These are phyloP conservation scores for Euura lappo DNA, from an alignment of 1,140 invertebrate genomes.

Conservation along the genomic window DNA sequence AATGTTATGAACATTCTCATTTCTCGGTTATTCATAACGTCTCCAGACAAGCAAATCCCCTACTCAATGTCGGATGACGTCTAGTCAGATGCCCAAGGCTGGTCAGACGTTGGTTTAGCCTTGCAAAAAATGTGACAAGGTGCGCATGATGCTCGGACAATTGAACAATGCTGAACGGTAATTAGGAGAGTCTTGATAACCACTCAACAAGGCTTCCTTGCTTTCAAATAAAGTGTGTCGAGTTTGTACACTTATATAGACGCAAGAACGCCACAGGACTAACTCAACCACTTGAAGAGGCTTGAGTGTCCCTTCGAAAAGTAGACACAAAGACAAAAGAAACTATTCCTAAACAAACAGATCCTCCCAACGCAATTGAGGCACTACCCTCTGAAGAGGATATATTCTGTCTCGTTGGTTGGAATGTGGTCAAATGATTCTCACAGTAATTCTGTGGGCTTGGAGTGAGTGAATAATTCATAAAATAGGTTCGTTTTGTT, in stretches of 20 bases:
- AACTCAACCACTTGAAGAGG: background rate
- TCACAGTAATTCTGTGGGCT: background rate
- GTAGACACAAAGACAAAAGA: background rate
- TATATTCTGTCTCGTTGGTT: background rate
- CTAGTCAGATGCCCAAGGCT: background rate
- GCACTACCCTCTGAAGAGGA: background rate
- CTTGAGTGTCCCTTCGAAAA: background rate
- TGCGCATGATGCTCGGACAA: too few relatives aligned
- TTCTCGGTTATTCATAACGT: constrained; percentile 35
- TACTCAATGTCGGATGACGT: background rate
- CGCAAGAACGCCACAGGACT: background rate
- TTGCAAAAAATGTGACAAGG: background rate
- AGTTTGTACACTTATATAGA: too few relatives aligned
- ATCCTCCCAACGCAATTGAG: background rate
- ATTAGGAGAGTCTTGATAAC: background rate
- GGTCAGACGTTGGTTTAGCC: background rate
- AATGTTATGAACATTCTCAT: constrained; percentile 32
- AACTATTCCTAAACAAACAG: background rate
- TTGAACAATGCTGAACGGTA: background rate
- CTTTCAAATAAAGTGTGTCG: too few relatives aligned
- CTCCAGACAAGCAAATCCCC: background rate
- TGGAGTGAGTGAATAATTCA: background rate
- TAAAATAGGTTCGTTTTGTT: background rate
- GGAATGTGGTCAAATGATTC: constrained; percentile 2
- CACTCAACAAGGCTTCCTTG: too few relatives aligned